Evolutionary conservation across 2,888 invertebrate species (phyloP), one percentile per base, ranked within the genome.

Genomic region (Tyria jacobaeae): DNA sequence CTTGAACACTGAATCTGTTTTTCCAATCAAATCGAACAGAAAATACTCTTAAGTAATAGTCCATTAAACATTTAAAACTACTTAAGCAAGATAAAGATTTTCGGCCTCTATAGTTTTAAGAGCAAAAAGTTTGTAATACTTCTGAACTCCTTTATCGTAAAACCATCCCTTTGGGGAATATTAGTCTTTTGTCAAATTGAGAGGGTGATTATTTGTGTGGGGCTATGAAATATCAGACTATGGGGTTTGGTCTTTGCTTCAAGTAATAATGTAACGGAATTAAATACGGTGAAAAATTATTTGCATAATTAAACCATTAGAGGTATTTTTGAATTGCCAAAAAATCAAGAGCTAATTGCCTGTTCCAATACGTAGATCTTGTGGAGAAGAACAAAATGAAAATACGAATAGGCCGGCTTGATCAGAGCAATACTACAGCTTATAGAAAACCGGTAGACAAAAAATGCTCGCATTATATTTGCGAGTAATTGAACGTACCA

Each of bases 91-190:
- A 31, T 41, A 27, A 35, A 21, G 25, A 24, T 52, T 25, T 44
- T 31, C 44, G 15, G 21, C 27, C 31, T 55, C 9, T 24, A 41
- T 27, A 49, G 48, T 56, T 56, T 27, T 49, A 37, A 27, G 25
- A 1, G 24, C 14, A 57, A 49, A 57, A 57, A 57, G 24, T 57
- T 57, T 14, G 12, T 9, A 57, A 57, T 64, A 55, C 55, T 55
- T 49, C 15, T 57, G 57, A 64, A 75, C 68, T 71, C 61, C 63
- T 54, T 74, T 74, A 74, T 69, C 63, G 72, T 64, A 51, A 63
- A 69, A 71, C 66, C 66, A 75, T 73, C 53, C 64, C 60, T 60
- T 60, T 41, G 62, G 58, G 69, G 73, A 71, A 71, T 75, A 71
- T 75, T 64, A 75, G 72, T 53, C 61, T 65, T 62, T 67, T 60